phyloP scores from a whole-genome alignment of 2,113 vertebrate species.

The Geococcyx californianus region DNA sequence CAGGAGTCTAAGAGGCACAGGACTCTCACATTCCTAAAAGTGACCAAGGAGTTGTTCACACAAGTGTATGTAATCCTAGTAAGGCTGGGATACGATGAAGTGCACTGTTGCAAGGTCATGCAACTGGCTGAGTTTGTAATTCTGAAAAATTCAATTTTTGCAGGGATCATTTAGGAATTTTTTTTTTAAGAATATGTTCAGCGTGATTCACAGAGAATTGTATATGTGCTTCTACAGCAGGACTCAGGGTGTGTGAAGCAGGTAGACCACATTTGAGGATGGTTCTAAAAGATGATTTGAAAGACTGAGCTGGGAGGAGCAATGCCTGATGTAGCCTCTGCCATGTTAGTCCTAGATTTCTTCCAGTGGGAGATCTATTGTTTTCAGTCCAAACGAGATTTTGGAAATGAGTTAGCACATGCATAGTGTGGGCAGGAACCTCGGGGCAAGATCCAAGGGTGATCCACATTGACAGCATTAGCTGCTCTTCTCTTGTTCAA shows the following conservation, averaged over 20 bases:
- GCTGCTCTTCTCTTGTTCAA: background rate
- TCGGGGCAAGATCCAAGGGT: background rate
- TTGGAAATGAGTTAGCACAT: background rate
- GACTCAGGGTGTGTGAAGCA: background rate
- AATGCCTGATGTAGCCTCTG: background rate
- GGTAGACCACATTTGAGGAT: background rate
- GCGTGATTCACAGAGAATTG: background rate
- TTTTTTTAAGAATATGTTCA: background rate
- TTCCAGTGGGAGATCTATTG: background rate
- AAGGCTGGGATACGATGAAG: background rate
- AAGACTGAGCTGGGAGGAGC: background rate
- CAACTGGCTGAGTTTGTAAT: fast-evolving
- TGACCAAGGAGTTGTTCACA: background rate
- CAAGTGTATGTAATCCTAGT: background rate
- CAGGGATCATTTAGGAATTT: background rate
- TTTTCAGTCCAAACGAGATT: background rate
- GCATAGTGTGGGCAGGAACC: background rate
- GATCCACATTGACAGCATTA: background rate
- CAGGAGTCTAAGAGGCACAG: background rate
- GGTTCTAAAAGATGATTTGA: background rate
- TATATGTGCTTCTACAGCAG: background rate
- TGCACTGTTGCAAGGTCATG: background rate
- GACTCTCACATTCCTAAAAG: background rate
- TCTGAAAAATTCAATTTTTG: background rate
- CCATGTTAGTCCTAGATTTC: background rate